Conservation (phyloP, 2,113 vertebrate genomes). For the Corvus cornix region DNA sequence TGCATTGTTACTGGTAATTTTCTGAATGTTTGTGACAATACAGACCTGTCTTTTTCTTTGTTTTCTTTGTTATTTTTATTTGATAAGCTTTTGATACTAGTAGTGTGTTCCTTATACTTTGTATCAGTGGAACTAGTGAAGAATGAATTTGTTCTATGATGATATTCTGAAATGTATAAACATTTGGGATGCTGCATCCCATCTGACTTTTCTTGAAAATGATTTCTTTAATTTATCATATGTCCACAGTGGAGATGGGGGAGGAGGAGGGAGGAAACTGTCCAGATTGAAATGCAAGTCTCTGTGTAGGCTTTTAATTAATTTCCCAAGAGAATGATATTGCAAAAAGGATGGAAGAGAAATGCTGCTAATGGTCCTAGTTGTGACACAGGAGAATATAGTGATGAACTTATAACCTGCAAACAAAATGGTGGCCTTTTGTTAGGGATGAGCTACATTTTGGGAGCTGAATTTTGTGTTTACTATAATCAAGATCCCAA, state of each 20-base stretch:
- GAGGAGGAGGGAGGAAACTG: not conserved
- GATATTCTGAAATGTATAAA: not conserved
- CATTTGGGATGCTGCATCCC: not conserved
- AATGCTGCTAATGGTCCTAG: not conserved
- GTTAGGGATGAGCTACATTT: not conserved
- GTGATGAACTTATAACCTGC: not conserved
- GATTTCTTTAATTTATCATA: not conserved
- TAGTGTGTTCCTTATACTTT: not conserved
- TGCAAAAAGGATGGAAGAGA: not conserved
- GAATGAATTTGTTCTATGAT: not conserved
- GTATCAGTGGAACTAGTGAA: not conserved
- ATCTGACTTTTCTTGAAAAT: not conserved
- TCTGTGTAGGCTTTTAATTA: not conserved
- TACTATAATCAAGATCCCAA: not conserved
- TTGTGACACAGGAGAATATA: not conserved
- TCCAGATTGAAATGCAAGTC: not conserved
- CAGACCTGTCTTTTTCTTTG: not conserved
- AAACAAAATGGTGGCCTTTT: not conserved
- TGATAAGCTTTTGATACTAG: not conserved
- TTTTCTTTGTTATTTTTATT: not conserved
- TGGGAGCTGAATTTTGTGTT: not conserved
- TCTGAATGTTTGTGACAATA: not conserved
- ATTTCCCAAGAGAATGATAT: not conserved
- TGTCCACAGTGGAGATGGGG: not conserved
- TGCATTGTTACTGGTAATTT: not conserved